Evolutionary conservation across 2,797 vertebrate species (phyloP).

Genomic region (Propithecus perrieri): DNA sequence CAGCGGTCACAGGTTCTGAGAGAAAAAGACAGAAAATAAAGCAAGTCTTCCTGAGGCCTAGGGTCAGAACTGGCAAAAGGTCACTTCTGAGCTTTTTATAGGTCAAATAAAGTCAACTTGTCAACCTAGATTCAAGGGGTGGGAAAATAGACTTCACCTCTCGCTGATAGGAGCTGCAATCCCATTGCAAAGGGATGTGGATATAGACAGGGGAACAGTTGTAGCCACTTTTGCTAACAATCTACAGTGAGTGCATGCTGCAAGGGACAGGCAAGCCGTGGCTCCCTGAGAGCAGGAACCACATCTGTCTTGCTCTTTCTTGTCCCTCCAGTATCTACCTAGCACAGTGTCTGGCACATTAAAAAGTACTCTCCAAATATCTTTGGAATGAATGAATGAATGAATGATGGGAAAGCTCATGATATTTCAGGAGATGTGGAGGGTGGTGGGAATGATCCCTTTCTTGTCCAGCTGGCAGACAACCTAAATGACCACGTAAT

Average conservation of each 20-base stretch:
- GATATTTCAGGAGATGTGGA: not conserved
- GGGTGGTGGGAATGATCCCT: not conserved
- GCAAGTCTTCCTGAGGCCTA: not conserved
- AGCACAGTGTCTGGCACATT: not conserved
- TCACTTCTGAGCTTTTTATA: not conserved
- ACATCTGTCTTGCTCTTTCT: not conserved
- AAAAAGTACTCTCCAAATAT: not conserved
- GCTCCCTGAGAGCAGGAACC: not conserved
- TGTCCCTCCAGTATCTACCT: not conserved
- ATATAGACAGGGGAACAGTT: rapidly evolving
- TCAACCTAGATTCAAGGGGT: not conserved
- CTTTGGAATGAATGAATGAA: not conserved
- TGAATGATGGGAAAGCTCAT: not conserved
- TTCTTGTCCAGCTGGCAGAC: not conserved
- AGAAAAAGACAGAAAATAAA: not conserved
- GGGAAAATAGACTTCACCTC: not conserved
- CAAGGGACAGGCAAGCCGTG: rapidly evolving
- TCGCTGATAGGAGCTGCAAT: not conserved
- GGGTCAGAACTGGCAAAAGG: not conserved
- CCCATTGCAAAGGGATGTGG: not conserved
- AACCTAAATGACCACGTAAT: rapidly evolving
- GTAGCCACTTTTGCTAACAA: not conserved
- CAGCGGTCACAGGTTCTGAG: not conserved
- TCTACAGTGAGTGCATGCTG: rapidly evolving
- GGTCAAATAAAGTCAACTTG: not conserved